Percentiles rank a stretch among this genome's conserved stretches.
These are phyloP conservation scores for Fratercula arctica DNA, from an alignment of 2,797 vertebrate species.

Conservation along the genomic window DNA sequence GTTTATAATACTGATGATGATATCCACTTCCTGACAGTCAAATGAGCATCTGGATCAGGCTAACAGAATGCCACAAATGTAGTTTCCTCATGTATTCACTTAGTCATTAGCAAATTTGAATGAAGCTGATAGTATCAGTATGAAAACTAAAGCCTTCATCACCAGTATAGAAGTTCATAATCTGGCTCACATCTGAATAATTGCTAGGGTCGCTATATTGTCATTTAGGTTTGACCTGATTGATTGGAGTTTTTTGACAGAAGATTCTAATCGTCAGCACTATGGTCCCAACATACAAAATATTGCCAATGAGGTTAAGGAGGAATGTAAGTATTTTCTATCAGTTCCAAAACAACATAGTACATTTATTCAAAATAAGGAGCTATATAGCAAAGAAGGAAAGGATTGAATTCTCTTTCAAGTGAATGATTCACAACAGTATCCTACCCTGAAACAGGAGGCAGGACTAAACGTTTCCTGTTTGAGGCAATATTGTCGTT, in stretches of 20 bases:
- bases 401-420: background rate
- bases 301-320: background rate
- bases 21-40: background rate
- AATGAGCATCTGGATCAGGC: background rate
- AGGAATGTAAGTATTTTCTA: background rate
- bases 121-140: background rate
- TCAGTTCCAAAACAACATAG: background rate
- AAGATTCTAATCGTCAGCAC: background rate
- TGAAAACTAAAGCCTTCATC: background rate
- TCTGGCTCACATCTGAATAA: background rate
- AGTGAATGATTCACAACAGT: background rate
- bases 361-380: background rate
- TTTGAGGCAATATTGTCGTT: background rate
- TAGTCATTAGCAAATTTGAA: background rate
- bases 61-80: background rate
- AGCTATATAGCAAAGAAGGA: background rate
- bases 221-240: background rate
- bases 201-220: background rate
- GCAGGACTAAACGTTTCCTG: background rate
- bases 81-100: background rate
- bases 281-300: background rate
- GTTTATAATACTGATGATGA: background rate
- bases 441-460: background rate
- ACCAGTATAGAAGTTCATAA: background rate
- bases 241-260: background rate